phyloP scores from a whole-genome alignment of 64 coral and sea anemone species.

The Astreopora myriophthalma region DNA sequence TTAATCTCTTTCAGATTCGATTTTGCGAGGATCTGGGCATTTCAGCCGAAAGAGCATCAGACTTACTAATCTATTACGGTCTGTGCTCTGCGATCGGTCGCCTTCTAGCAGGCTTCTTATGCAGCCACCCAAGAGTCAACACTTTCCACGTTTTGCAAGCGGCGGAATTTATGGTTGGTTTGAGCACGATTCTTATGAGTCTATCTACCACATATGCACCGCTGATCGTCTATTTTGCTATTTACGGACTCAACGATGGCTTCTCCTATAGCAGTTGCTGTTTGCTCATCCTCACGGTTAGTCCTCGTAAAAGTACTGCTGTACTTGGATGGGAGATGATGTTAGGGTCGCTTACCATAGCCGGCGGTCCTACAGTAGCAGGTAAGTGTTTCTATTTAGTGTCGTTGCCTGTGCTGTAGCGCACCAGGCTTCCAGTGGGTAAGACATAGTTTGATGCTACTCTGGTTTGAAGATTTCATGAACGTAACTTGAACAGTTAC shows the following conservation, averaged over 20 bases:
- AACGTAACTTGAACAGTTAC: no score
- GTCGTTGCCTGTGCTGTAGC: no score
- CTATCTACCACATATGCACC: neutral
- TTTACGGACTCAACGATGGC: slow-evolving; percentile 5
- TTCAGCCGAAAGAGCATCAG: slow-evolving; percentile 13
- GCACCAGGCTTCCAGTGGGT: no score
- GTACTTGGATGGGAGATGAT: neutral
- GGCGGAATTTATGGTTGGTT: neutral
- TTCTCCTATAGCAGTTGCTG: neutral
- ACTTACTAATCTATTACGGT: slow-evolving; percentile 51
- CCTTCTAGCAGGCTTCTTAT: slow-evolving; percentile 8
- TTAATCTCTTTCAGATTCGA: slow-evolving; percentile 14
- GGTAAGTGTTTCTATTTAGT: no score
- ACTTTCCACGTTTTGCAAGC: slow-evolving; percentile 12
- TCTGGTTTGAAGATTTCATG: no score
- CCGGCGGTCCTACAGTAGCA: slow-evolving; percentile 13
- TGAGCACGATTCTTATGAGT: neutral
- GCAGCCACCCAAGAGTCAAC: slow-evolving; percentile 28
- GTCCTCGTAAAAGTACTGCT: neutral
- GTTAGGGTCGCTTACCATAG: neutral
- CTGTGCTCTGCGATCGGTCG: slow-evolving; percentile 31
- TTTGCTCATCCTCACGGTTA: neutral
- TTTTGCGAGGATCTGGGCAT: slow-evolving; percentile 61
- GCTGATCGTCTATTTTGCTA: neutral
- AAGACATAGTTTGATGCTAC: no score